Evolutionary conservation across 2,113 vertebrate species (phyloP), one percentile per base, ranked within the genome.

Genomic region (Myrmophylax atrothorax): DNA sequence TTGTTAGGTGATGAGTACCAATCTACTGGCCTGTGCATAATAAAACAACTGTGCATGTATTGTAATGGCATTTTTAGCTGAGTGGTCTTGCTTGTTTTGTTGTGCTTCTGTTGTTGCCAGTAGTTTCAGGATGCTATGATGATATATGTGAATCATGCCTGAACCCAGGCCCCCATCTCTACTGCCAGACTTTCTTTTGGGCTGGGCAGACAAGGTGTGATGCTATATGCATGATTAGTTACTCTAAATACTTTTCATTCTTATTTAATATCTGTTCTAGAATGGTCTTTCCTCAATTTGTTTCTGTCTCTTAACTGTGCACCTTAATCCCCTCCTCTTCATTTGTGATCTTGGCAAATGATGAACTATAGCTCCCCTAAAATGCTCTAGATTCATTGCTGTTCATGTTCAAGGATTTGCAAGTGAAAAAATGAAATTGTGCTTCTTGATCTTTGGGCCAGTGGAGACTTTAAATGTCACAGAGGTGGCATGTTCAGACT

Each of bases 11-110:
- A 64, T 67, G 31, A 90, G 49, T 37, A 46, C 91, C 89, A 89
- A 87, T 93, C 87, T 64, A 12, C 70, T 59, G 72, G 81, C 55
- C 64, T 89, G 84, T 70, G 87, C 80, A 28, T 82, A 96, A 96
- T 96, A 93, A 96, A 94, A 77, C 81, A 97, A 94, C 91, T 92
- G 89, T 86, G 70, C 82, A 17, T 68, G 84, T 85, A 85, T 95
- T 89, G 77, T 93, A 96, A 94, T 84, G 80, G 70, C 60, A 8
- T 31, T 59, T 84, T 95, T 84, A 84, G 52, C 59, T 42, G 76
- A 75, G 76, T 29, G 17, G 24, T 60, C 52, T 84, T 93, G 53
- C 60, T 85, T 84, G 44, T 92, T 95, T 75, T 80, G 67, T 75
- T 95, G 85, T 90, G 80, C 20, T 87, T 94, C 56, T 89, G 84